Evolutionary conservation across 2,113 vertebrate genomes (phyloP), one percentile per base, ranked within the genome.

Genomic region (Myotis lucifugus): DNA sequence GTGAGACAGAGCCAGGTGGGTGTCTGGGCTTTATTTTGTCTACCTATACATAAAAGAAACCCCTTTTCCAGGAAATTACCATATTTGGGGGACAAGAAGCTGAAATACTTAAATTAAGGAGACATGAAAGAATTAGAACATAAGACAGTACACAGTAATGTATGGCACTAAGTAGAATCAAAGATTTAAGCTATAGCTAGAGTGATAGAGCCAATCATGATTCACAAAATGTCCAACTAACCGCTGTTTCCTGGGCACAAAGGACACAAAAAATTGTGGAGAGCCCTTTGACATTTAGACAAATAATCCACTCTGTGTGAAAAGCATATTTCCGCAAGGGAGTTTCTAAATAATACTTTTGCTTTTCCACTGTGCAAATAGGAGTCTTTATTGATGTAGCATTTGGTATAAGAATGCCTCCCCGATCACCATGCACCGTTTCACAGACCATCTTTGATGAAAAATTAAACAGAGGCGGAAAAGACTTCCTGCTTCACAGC

Each of bases 381-480:
- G 10, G 72, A 87, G 85, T 82, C 61, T 92, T 85, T 88, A 61
- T 27, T 77, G 85, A 90, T 82, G 61, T 37, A 42, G 66, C 42
- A 0, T 92, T 87, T 29, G 50, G 59, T 42, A 8, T 73, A 59
- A 96, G 50, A 79, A 78, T 52, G 85, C 40, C 34, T 96, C 78
- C 67, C 81, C 82, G 50, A 82, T 73, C 34, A 14, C 34, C 1
- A 0, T 18, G 40, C 14, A 54, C 40, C 67, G 52, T 96, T 76
- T 52, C 67, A 92, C 18, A 3, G 90, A 42, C 21, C 27, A 61
- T 64, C 94, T 96, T 95, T 93, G 95, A 96, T 97, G 95, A 96
- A 97, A 96, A 95, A 97, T 96, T 96, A 94, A 96, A 96, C 83
- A 95, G 90, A 76, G 32, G 67, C 50, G 77, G 67, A 93, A 97